Percentiles rank a stretch among this genome's conserved stretches.
Conservation (phyloP, 1,140 invertebrate species). For the Zaprionus gabonicus region DNA sequence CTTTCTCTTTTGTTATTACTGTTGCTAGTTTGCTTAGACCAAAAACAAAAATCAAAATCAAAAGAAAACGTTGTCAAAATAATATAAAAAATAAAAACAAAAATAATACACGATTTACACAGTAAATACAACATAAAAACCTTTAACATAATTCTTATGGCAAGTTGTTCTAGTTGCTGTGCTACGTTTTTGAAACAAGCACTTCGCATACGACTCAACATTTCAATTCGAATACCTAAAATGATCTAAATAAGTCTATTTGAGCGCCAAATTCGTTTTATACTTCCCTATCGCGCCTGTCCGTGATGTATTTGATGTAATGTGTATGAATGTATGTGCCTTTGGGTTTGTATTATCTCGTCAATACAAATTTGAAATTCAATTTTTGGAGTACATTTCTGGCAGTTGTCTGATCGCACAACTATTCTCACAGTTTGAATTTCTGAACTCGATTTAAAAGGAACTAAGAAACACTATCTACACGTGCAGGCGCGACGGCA, state of each 20-base stretch:
- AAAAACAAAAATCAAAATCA: slow-evolving; percentile 48
- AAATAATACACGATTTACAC: slow-evolving; percentile 59
- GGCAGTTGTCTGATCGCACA: slow-evolving; percentile 22
- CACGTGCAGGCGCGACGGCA: slow-evolving; percentile 27
- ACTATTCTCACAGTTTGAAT: slow-evolving; percentile 10
- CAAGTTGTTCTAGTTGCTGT: slow-evolving; percentile 58
- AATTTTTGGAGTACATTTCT: slow-evolving; percentile 12
- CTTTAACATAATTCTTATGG: slow-evolving; percentile 58
- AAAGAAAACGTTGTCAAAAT: slow-evolving; percentile 18
- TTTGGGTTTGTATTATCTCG: neutral
- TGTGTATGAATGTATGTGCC: slow-evolving; percentile 4
- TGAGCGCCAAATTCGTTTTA: slow-evolving; percentile 79
- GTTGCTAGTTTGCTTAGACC: slow-evolving; percentile 78
- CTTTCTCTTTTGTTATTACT: slow-evolving; percentile 61
- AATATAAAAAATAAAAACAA: slow-evolving; percentile 41
- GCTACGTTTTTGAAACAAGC: slow-evolving; percentile 63
- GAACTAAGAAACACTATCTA: slow-evolving; percentile 47
- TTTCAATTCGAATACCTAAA: slow-evolving; percentile 71
- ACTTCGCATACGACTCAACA: slow-evolving; percentile 61
- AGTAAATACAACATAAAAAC: slow-evolving; percentile 49
- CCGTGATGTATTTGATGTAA: slow-evolving; percentile 7
- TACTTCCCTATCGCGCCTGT: slow-evolving; percentile 51
- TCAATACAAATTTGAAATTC: slow-evolving; percentile 26
- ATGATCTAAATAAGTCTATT: slow-evolving; percentile 83
- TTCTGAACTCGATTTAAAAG: slow-evolving; percentile 31